These are phyloP conservation scores for Cyclophora albipunctata DNA, from an alignment of 2,888 invertebrate species.

Conservation along the genomic window DNA sequence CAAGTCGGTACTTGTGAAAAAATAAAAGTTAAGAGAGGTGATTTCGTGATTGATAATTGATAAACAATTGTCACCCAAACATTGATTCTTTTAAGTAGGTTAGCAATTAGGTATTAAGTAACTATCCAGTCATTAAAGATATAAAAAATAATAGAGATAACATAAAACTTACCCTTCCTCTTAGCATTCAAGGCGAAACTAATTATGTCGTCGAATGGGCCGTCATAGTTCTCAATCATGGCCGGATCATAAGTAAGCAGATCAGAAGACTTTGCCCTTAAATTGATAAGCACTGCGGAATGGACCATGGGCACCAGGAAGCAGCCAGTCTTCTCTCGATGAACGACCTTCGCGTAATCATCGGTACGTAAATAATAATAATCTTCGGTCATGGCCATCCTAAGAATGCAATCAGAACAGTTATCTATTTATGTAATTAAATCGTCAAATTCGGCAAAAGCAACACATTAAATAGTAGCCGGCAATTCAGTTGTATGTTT, in stretches of 20 bases:
- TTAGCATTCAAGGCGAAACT: slow-evolving; percentile 90
- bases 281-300: slow-evolving; percentile 86
- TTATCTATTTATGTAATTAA: not conserved
- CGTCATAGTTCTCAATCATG: slow-evolving; percentile 78
- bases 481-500: too few species aligned
- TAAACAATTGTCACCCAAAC: too few species aligned
- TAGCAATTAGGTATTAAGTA: too few species aligned
- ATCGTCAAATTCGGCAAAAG: too few species aligned
- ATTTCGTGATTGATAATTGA: too few species aligned
- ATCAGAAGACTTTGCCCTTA: slow-evolving; percentile 76
- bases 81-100: too few species aligned
- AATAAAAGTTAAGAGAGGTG: too few species aligned
- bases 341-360: slow-evolving; percentile 87
- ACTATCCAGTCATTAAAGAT: too few species aligned
- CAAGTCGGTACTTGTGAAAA: too few species aligned
- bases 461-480: too few species aligned
- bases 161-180: slow-evolving; percentile 61
- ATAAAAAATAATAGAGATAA: too few species aligned
- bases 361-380: slow-evolving; percentile 90
- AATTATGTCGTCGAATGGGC: slow-evolving; percentile 94
- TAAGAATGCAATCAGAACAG: slow-evolving; percentile 17
- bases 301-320: slow-evolving; percentile 94
- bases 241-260: slow-evolving; percentile 83
- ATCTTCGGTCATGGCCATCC: slow-evolving; percentile 87
- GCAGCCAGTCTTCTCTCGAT: slow-evolving; percentile 81